phyloP scores from a whole-genome alignment of 2,113 vertebrate genomes.

The Willisornis vidua region DNA sequence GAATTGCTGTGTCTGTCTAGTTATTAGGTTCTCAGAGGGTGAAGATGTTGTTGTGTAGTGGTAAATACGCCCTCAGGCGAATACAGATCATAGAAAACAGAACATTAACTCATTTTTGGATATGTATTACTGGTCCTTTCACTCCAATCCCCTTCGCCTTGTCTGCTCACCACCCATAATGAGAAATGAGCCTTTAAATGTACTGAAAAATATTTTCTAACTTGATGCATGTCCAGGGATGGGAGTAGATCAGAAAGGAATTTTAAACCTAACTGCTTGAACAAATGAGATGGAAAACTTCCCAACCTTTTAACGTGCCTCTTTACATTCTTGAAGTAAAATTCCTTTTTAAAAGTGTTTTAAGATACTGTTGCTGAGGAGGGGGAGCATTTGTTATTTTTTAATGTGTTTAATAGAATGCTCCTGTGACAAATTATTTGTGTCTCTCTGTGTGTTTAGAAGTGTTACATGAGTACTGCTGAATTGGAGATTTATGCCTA shows the following conservation, averaged over 20 bases:
- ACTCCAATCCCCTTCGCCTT: neutral
- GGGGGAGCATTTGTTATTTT: neutral
- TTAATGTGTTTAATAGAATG: neutral
- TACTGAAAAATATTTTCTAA: neutral
- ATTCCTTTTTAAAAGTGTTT: neutral
- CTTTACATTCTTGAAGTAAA: neutral
- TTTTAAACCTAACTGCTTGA: neutral
- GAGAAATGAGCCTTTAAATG: neutral
- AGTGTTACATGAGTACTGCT: neutral
- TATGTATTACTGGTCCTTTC: neutral
- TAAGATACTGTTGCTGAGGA: neutral
- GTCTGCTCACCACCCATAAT: neutral
- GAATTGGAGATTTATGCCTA: neutral
- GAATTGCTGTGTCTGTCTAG: neutral
- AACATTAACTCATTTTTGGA: neutral
- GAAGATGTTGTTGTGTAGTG: neutral
- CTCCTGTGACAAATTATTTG: neutral
- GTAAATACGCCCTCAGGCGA: neutral
- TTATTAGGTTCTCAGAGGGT: neutral
- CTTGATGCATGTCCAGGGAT: neutral
- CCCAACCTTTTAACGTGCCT: neutral
- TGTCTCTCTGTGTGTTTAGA: neutral
- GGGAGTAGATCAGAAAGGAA: neutral
- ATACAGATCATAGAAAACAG: neutral
- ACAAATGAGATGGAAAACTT: neutral